These are phyloP conservation scores for Latrodectus geometricus DNA, from an alignment of 1,140 invertebrate species.

Conservation along the genomic window DNA sequence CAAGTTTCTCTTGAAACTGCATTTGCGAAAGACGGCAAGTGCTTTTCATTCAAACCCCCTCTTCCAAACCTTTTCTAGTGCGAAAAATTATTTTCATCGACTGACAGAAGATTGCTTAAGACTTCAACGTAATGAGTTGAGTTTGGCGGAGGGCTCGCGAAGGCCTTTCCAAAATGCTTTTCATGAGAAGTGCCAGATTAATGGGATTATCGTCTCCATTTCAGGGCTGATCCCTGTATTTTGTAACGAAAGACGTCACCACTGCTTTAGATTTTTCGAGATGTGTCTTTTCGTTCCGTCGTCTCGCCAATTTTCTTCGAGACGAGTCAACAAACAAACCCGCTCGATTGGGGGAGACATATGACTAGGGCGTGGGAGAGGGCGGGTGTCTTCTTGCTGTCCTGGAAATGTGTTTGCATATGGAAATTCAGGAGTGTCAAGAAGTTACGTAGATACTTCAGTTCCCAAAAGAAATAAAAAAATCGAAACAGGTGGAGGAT, in stretches of 20 bases:
- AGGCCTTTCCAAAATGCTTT: not conserved
- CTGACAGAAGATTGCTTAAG: slow-evolving; percentile 1
- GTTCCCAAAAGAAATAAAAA: no score
- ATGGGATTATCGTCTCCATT: slow-evolving; percentile 44
- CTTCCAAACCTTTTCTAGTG: not conserved
- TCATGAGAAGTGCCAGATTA: slow-evolving; percentile 34
- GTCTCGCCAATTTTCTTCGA: not conserved
- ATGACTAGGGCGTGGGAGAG: not conserved
- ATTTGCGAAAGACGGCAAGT: not conserved
- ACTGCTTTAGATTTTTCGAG: not conserved
- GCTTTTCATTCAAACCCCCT: not conserved
- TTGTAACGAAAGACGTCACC: no score
- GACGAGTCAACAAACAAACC: no score
- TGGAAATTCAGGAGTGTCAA: slow-evolving; percentile 3
- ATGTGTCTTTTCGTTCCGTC: slow-evolving; percentile 16
- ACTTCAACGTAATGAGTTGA: slow-evolving; percentile 25
- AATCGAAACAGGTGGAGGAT: no score
- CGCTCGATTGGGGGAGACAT: not conserved
- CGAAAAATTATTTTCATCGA: slow-evolving; percentile 44
- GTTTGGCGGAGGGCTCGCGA: not conserved
- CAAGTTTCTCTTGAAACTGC: not conserved
- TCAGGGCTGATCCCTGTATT: slow-evolving; percentile 8
- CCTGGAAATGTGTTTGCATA: not conserved
- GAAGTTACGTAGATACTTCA: no score
- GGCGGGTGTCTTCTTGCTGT: not conserved